phyloP scores from a whole-genome alignment of 2,888 invertebrate genomes.

The Carterocephalus palaemon region DNA sequence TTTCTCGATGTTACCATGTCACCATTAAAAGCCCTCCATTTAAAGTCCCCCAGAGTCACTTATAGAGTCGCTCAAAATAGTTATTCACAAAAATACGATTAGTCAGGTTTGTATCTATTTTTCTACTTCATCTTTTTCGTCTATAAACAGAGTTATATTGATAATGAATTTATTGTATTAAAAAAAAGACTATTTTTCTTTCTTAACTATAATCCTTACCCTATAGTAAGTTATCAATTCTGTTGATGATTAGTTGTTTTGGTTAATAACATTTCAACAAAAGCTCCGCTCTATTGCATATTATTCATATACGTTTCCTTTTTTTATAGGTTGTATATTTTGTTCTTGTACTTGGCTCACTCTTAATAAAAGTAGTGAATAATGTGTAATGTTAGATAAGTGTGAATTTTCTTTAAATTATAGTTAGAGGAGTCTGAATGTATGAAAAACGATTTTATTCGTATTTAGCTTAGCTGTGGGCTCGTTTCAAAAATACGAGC shows the following conservation, averaged over 20 bases:
- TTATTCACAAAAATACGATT: constrained; percentile 20
- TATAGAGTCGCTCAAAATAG: too few species aligned
- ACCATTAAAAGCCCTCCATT: too few species aligned
- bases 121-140: constrained; percentile 21
- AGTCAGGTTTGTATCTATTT: constrained; percentile 18
- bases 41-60: too few species aligned
- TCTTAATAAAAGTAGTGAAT: constrained; percentile 24
- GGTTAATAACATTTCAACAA: too few species aligned
- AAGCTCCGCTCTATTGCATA: too few species aligned
- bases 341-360: constrained; percentile 24
- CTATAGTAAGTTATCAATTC: too few species aligned
- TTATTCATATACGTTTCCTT: too few species aligned
- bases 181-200: constrained; percentile 13
- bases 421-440: constrained; percentile 33
- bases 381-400: constrained; percentile 32
- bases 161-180: constrained; percentile 18
- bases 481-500: constrained; percentile 16
- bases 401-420: constrained; percentile 34
- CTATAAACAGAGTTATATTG: constrained; percentile 24
- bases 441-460: constrained; percentile 19
- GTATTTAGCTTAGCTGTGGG: constrained; percentile 22
- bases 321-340: constrained; percentile 31
- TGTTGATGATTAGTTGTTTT: too few species aligned
- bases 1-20: too few species aligned
- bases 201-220: too few species aligned